phyloP scores from a whole-genome alignment of 2,113 vertebrate species.

The Nanorana parkeri region DNA sequence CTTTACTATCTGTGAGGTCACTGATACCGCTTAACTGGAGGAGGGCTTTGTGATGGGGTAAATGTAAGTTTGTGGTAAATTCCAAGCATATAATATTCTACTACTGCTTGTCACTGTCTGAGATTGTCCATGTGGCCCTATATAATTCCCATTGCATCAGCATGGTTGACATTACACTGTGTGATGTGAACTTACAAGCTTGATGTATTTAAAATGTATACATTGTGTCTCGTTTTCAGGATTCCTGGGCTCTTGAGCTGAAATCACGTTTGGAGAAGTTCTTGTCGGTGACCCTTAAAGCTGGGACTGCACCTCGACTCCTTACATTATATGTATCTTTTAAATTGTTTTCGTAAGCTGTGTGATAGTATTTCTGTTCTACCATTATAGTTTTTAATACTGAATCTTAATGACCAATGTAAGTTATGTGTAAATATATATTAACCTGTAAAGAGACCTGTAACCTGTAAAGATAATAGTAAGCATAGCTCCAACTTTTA shows the following conservation, averaged over 20 bases:
- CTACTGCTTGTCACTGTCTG: slow-evolving; percentile 13
- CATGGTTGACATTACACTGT: background rate
- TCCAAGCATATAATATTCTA: background rate
- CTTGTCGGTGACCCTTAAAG: slow-evolving; percentile 81
- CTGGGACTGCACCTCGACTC: slow-evolving; percentile 79
- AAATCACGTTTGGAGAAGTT: slow-evolving; percentile 85
- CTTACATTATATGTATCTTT: slow-evolving; percentile 95
- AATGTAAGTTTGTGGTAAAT: slow-evolving; percentile 1
- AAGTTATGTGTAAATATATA: too few species aligned
- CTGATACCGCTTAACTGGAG: background rate
- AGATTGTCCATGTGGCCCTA: slow-evolving; percentile 5
- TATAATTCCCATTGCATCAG: background rate
- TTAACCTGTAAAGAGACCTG: too few species aligned
- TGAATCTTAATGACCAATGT: too few species aligned
- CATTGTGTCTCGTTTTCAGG: slow-evolving; percentile 68
- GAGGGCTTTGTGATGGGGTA: background rate
- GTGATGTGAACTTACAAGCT: background rate
- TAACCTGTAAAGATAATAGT: too few species aligned
- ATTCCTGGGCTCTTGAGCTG: slow-evolving; percentile 87
- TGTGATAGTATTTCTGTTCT: background rate
- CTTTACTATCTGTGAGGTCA: background rate
- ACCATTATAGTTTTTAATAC: too few species aligned
- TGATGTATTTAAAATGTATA: slow-evolving; percentile 2
- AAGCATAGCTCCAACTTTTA: too few species aligned
- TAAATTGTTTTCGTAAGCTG: background rate